Base-by-base conservation (phyloP, 2,113 vertebrate species). In the Turdus rufiventris region DNA sequence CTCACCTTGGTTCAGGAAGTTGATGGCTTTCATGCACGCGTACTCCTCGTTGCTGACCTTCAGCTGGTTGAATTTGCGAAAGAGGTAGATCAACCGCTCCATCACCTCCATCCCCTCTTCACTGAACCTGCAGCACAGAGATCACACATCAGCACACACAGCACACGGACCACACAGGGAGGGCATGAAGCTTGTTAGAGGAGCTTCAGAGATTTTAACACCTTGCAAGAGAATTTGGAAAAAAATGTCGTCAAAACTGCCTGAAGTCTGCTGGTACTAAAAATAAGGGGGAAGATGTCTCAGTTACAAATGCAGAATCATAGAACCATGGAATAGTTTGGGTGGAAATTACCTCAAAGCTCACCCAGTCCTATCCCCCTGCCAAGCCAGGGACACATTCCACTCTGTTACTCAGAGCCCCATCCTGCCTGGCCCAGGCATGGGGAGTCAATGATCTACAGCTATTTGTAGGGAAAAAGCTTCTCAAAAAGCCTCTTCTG, bases 91-190 rank as follows among this genome's bases (percentile, higher is more conserved):
- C 94, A 99, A 71, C 61, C 99, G 98, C 97, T 99, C 99, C 96
- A 99, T 99, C 92, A 99, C 99, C 96, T 99, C 99, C 99, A 99
- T 99, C 14, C 99, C 99, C 73, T 99, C 99, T 85, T 99, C 99
- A 82, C 99, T 99, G 96, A 99, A 99, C 33, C 98, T 98, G 89
- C 4, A 57, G 73, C 48, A 48, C 7, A 91, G 63, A 54, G n/a
- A 77, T 18, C 68, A 84, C 80, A 80, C 34, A 15, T 87, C 74
- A 85, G 11, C 2, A 1, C 13, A 12, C 23, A 28, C 23, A 68
- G 42, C 40, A 28, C 15, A 17, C 1, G 2, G 29, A 3, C 58
- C 1, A 6, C 1, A 42, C 58, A 54, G 7, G 1, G 21, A 42
- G 56, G 40, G 50, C 33, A 78, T 18, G 62, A 26, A 43, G 56